phyloP scores from a whole-genome alignment of 1,140 invertebrate species.

The Andricus grossulariae region DNA sequence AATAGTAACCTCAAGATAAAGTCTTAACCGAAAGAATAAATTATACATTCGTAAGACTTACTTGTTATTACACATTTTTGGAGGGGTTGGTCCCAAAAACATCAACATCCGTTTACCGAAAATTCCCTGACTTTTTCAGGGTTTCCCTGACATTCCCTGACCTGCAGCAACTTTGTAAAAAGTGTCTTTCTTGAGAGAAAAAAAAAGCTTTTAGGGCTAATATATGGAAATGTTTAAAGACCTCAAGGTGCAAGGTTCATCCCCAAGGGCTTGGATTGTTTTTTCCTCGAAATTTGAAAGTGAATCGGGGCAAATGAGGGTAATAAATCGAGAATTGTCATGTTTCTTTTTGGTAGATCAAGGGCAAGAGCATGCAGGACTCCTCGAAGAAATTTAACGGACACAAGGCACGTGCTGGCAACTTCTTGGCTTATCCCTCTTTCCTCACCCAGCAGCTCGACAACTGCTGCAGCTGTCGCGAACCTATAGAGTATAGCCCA shows the following conservation, averaged over 20 bases:
- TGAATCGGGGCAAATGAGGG: not conserved
- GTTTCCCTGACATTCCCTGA: no score
- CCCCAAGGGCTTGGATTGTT: not conserved
- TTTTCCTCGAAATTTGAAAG: not conserved
- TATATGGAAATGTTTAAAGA: not conserved
- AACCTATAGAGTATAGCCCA: constrained; percentile 31
- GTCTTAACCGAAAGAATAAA: no score
- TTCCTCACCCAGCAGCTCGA: constrained; percentile 57
- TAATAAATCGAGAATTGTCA: constrained; percentile 48
- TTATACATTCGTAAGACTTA: no score
- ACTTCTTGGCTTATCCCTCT: constrained; percentile 55
- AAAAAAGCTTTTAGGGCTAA: no score
- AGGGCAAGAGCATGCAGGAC: constrained; percentile 12
- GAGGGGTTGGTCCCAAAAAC: no score
- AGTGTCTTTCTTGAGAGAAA: no score
- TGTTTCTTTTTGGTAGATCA: constrained; percentile 53
- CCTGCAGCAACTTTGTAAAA: no score
- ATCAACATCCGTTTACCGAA: no score
- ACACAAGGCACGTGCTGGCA: constrained; percentile 65
- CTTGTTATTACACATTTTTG: no score
- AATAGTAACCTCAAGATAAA: no score
- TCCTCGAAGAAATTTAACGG: constrained; percentile 55
- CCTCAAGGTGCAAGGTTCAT: not conserved
- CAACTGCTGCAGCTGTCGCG: constrained; percentile 64
- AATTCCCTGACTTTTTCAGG: no score